These are phyloP conservation scores for Mylabris phalerata DNA, from an alignment of 1,140 invertebrate genomes.

Conservation along the genomic window DNA sequence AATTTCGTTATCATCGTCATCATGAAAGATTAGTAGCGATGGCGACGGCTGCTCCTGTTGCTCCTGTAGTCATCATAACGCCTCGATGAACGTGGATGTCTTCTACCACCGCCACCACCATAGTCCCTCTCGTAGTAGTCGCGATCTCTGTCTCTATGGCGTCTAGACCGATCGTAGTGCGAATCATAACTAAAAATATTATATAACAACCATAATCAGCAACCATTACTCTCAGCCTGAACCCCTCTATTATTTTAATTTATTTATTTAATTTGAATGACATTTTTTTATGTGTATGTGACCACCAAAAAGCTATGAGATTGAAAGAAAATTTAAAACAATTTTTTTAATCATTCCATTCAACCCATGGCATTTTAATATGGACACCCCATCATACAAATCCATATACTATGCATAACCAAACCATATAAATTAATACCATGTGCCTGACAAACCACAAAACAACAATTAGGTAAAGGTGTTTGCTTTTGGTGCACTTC, in stretches of 20 bases:
- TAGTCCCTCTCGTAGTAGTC: conserved; percentile 28
- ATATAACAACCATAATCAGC: conserved; percentile 24
- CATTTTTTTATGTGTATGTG: too few species aligned
- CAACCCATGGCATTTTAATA: conserved; percentile 19
- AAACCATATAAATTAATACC: conserved; percentile 44
- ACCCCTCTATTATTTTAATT: too few species aligned
- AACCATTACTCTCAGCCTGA: too few species aligned
- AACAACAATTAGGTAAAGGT: conserved; percentile 38
- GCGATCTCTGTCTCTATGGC: conserved; percentile 34
- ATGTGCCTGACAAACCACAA: conserved; percentile 45
- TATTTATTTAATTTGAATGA: too few species aligned
- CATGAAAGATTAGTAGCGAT: conserved; percentile 29
- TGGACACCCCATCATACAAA: conserved; percentile 24
- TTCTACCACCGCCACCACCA: conserved; percentile 18
- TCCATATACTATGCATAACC: conserved; percentile 35
- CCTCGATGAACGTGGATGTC: conserved; percentile 30
- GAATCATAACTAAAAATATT: conserved; percentile 41
- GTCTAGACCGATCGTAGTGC: conserved; percentile 34
- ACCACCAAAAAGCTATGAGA: conserved; percentile 17
- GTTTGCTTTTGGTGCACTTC: conserved; percentile 12
- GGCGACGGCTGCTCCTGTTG: conserved; percentile 32
- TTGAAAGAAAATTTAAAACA: too few species aligned
- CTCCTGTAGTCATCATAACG: conserved; percentile 36
- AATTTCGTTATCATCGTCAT: too few species aligned
- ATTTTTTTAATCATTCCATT: neutral